Conservation (phyloP, 2,113 vertebrate species). For the Progne subis region DNA sequence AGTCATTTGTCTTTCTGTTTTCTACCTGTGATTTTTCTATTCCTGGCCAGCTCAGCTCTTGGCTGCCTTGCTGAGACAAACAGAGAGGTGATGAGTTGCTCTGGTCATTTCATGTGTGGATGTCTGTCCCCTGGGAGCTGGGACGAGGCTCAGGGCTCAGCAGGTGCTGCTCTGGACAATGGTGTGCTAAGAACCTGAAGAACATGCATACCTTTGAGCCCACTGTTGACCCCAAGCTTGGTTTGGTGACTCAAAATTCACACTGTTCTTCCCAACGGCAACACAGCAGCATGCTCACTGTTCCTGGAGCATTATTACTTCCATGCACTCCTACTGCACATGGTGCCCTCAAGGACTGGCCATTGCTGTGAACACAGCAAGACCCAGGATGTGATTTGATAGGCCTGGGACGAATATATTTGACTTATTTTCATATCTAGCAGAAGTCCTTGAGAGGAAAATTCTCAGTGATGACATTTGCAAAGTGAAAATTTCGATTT, state of each 20-base stretch:
- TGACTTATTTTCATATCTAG: neutral
- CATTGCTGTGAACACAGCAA: neutral
- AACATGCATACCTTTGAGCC: neutral
- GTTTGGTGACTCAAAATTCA: neutral
- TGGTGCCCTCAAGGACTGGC: neutral
- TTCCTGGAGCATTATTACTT: neutral
- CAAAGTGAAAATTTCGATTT: neutral
- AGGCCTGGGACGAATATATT: neutral
- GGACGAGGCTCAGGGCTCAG: neutral
- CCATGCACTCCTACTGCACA: neutral
- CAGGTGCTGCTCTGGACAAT: neutral
- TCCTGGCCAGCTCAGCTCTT: neutral
- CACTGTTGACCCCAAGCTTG: fast-evolving
- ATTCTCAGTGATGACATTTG: neutral
- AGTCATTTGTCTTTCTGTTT: constrained; percentile 5
- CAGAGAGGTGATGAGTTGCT: neutral
- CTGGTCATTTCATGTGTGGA: neutral
- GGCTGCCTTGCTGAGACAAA: neutral
- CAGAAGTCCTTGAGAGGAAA: neutral
- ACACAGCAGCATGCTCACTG: neutral
- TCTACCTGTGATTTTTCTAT: neutral
- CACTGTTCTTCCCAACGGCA: neutral
- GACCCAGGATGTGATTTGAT: neutral
- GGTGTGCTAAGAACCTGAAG: neutral
- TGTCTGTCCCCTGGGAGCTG: neutral